Evolutionary conservation across 2,888 invertebrate species (phyloP), one percentile per base, ranked within the genome.

Genomic region (Sturmia bella): DNA sequence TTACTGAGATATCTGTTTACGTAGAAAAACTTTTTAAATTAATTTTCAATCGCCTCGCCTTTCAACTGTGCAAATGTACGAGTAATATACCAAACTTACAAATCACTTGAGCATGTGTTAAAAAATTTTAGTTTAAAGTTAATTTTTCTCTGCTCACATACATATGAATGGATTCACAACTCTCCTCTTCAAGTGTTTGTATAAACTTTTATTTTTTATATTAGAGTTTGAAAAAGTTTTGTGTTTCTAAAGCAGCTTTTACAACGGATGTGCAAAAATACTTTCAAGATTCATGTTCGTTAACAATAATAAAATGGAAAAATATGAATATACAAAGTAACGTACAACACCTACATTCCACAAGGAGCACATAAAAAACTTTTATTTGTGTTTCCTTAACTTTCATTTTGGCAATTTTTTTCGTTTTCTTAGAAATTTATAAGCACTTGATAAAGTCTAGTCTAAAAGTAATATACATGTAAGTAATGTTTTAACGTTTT

Each of bases 101-200:
- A 82, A 78, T 82, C 82, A 75, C 81, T 82, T 78, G 75, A 82
- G 74, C 82, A 78, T 82, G 74, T 74, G 82, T 82, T 78, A 75
- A 74, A 68, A 82, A 78, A 70, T 66, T 27, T 3, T 82, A 66
- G 64, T 78, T 78, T 78, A 66, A 78, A 79, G 66, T 79, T 74
- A 73, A 72, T 73, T 76, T 52, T 57, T 45, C 54, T 66, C 39
- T 32, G 17, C 27, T 39, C 15, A 57, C 17, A 64, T 19, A 12
- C 27, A 56, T 19, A 1, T 68, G 13, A 50, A 39, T 52, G 32
- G 45, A 21, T 41, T 19, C 37, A n/a, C 37, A 27, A 13, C 57
- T 48, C 57, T 48, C 27, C 41, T 48, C 27, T 50, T 24, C 17
- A 39, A 57, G 39, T 54, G 13, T 59, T 21, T 73, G 63, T 64